These are phyloP conservation scores for Kradibia gibbosae DNA, from an alignment of 1,140 invertebrate species.

Conservation along the genomic window DNA sequence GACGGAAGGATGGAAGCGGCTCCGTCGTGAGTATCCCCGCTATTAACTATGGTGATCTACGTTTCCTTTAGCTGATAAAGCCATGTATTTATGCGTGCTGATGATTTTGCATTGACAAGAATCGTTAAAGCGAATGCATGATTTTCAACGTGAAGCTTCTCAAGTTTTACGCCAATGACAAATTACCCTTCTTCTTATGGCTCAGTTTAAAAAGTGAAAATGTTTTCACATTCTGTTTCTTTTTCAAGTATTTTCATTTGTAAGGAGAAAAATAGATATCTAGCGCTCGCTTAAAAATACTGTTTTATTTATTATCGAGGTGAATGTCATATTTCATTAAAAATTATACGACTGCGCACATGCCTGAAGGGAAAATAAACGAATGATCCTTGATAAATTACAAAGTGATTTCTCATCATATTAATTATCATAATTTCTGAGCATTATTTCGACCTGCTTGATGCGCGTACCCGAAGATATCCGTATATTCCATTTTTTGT, in stretches of 20 bases:
- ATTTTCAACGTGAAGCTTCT: background rate
- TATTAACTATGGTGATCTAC: background rate
- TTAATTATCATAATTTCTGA: background rate
- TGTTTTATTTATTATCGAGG: background rate
- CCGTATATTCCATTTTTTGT: background rate
- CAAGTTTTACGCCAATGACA: background rate
- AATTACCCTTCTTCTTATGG: background rate
- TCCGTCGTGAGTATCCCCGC: background rate
- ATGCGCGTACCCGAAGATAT: background rate
- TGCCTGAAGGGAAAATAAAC: background rate
- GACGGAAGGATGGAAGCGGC: background rate
- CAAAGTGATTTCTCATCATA: background rate
- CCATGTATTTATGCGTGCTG: slow-evolving; percentile 1
- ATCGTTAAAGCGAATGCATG: background rate
- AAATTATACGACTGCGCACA: background rate
- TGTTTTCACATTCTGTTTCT: background rate
- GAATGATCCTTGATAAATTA: background rate
- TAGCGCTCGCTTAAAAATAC: background rate
- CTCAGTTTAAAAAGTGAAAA: background rate
- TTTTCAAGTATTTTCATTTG: background rate
- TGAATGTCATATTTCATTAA: background rate
- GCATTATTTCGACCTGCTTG: background rate
- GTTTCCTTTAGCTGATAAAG: slow-evolving; percentile 6
- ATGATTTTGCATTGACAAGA: slow-evolving; percentile 1
- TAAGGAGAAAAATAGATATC: background rate